Evolutionary conservation across 2,797 vertebrate species (phyloP), one percentile per base, ranked within the genome.

Genomic region (Prunella strophiata): DNA sequence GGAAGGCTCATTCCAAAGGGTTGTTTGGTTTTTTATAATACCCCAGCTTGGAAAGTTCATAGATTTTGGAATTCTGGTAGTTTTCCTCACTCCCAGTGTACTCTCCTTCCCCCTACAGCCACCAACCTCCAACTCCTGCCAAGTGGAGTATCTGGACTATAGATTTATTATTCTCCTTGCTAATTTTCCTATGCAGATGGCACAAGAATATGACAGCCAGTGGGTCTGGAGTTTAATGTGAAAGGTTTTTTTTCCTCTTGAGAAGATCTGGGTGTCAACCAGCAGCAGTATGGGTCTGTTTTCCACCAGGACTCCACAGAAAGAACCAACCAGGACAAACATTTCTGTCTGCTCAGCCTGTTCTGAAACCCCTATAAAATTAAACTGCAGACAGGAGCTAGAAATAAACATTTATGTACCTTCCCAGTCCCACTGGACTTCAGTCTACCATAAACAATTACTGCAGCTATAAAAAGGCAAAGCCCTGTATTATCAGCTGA

Each of bases 381-480:
- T 13, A 67, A 94, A 94, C 81, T 22, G 58, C 68, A 88, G 58
- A 27, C 62, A 86, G 51, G 38, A 88, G 75, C 29, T 68, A 48
- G 79, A 89, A 95, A 94, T 59, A 92, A 92, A 86, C 73, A 63
- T 73, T 72, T 91, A 25, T 61, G 42, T 61, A 38, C 26, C 48
- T 90, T 47, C 68, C 50, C 51, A 73, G 48, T 50, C 74, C 51
- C 26, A 0, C 34, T 75, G 91, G 82, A 66, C 78, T 85, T 68
- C 81, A 80, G 22, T 15, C 61, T 71, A 23, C 61, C 27, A 85
- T 61, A 81, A 96, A 91, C 85, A 72, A 61, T 65, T 71, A 87
- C 16, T 68, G 55, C 62, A 92, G 25, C 82, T 54, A 68, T 92
- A 36, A 66, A 74, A 74, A 81, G 61, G 42, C 19, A 36, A 54